Evolutionary conservation across 2,113 vertebrate species (phyloP).

Genomic region (Semnopithecus entellus): DNA sequence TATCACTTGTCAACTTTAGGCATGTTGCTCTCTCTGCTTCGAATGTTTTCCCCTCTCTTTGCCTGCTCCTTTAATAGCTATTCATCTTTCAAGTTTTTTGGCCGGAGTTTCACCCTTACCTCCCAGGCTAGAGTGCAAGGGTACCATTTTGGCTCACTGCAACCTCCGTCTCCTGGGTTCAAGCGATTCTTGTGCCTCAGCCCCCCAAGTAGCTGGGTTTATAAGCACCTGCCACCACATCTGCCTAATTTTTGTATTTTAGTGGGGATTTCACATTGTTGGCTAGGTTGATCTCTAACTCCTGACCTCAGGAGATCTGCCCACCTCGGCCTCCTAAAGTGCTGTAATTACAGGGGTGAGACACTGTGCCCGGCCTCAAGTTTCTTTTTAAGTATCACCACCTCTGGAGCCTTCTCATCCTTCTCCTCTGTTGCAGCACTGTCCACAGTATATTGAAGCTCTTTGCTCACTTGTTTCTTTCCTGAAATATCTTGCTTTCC

Average conservation of each 20-base stretch:
- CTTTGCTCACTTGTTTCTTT: not conserved
- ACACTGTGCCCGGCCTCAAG: not conserved
- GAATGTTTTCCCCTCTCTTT: not conserved
- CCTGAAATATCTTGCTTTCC: not conserved
- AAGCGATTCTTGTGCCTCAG: too few relatives aligned
- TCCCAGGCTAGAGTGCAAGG: too few relatives aligned
- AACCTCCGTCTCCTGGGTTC: too few relatives aligned
- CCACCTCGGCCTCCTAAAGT: too few relatives aligned
- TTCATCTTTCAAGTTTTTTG: not conserved
- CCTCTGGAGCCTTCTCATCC: not conserved
- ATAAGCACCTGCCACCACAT: accelerated
- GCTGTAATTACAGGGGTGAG: too few relatives aligned
- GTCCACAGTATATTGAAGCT: not conserved
- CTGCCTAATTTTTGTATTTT: too few relatives aligned
- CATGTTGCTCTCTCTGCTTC: not conserved
- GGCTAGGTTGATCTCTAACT: too few relatives aligned
- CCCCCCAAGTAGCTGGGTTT: too few relatives aligned
- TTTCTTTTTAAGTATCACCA: not conserved
- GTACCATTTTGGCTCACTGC: too few relatives aligned
- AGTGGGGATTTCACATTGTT: too few relatives aligned
- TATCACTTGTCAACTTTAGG: not conserved
- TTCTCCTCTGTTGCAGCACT: not conserved
- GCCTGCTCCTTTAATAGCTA: not conserved
- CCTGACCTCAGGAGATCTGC: too few relatives aligned
- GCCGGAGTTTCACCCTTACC: too few relatives aligned